Evolutionary conservation across 2,888 invertebrate genomes (phyloP), one percentile per base, ranked within the genome.

Genomic region (Cheilosia pagana): DNA sequence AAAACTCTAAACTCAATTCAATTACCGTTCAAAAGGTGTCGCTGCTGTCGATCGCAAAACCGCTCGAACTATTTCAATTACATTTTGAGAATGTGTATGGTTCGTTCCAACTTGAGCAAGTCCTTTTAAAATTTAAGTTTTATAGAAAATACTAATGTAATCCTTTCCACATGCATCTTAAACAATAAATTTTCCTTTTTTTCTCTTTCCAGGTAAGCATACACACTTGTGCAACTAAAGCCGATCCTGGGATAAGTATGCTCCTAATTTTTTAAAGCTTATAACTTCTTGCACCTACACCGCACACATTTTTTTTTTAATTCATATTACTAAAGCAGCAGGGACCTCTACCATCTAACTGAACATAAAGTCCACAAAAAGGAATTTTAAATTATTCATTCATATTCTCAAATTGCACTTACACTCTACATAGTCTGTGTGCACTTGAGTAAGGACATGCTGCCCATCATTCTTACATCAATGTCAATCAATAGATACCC

Each of bases 361-460:
- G 4, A 14, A 21, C 1, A 12, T 10, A 50, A 50, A 21, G 23
- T 4, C 1, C 21, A 50, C 48, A 12, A 1, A 19, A 48, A 48
- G 10, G 12, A 12, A 48, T 21, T 21, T 48, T 21, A 55, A 78
- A 74, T 75, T 68, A 81, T 75, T 75, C 68, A 63, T 75, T 75
- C 62, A 75, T 57, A 50, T 62, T 21, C 28, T 74, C 31, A 60
- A 67, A 62, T 28, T 41, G 23, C 48, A 48, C 62, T 75, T 67
- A 62, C 53, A 60, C 8, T 25, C 39, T 78, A 50, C 14, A 14
- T 28, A 25, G 12, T 5, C n/a, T 1, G 10, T 5, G 39, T 14
- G 10, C 21, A 21, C n/a, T 35, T 35, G 35, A 35, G 35, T 35
- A 19, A 60, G 0, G 25, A 10, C 16, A 19, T 41, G n/a, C 19